Percentiles rank a stretch among this genome's conserved stretches.
Conservation (phyloP, 2,113 vertebrate species). For the Oryctolagus cuniculus region mOryCun1.1 NC_091433.1:117412001-117412500, state of each 20-base stretch:
- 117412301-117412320: neutral
- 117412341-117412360: neutral
- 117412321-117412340: neutral
- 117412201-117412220: neutral
- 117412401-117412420: too few relatives aligned
- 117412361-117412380: neutral
- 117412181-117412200: neutral
- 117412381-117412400: neutral
- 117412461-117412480: neutral
- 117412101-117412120: neutral
- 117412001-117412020: conserved; percentile 17
- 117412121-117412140: neutral
- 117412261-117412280: accelerated
- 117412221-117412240: neutral
- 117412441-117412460: neutral
- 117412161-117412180: neutral
- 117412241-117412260: neutral
- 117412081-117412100: neutral
- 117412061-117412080: neutral
- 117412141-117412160: neutral
- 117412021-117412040: neutral
- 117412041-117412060: neutral
- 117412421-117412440: neutral
- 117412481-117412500: neutral
- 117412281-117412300: neutral